phyloP scores from a whole-genome alignment of 2,888 invertebrate species.

The Mimas tiliae region DNA sequence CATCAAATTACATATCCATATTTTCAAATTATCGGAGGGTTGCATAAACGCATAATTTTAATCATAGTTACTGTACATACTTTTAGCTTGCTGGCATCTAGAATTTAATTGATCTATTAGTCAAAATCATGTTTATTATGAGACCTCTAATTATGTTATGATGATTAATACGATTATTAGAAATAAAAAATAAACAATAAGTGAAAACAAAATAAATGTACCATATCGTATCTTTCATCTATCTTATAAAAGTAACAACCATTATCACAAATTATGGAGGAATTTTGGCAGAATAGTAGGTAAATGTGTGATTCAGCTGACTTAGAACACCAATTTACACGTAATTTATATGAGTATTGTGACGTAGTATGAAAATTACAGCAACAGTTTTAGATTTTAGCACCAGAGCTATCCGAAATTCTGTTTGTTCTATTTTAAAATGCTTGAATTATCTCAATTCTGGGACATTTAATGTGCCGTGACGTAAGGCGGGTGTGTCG shows the following conservation, averaged over 20 bases:
- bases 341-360: conserved; percentile 45
- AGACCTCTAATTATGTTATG: background rate
- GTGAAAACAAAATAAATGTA: background rate
- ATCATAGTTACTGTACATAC: no score
- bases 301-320: conserved; percentile 41
- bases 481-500: conserved; percentile 27
- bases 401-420: conserved; percentile 32
- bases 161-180: background rate
- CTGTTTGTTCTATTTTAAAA: conserved; percentile 30
- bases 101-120: no score
- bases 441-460: conserved; percentile 19
- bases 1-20: no score
- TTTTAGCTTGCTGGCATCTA: no score
- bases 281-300: conserved; percentile 46
- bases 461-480: conserved; percentile 22
- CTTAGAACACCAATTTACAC: conserved; percentile 38
- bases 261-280: conserved; percentile 20
- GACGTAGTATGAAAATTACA: conserved; percentile 40
- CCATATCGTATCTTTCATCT: conserved; percentile 14
- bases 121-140: background rate
- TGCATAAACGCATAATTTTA: no score
- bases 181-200: background rate
- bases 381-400: conserved; percentile 38
- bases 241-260: conserved; percentile 11
- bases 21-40: no score